These are phyloP conservation scores for Addax nasomaculatus DNA, from an alignment of 2,113 vertebrate genomes.

Conservation along the genomic window DNA sequence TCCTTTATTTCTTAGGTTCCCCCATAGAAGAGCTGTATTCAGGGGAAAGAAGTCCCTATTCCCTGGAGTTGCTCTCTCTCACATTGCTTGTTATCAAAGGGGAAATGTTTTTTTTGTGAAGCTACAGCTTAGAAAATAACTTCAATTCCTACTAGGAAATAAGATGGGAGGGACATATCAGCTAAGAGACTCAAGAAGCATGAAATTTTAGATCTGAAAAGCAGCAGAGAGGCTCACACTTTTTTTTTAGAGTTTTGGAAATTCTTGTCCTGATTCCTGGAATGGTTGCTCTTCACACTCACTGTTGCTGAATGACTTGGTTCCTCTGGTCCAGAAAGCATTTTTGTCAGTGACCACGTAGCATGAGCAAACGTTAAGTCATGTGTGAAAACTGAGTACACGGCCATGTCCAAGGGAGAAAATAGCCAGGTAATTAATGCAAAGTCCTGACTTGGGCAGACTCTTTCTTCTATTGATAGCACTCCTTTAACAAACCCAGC, in stretches of 20 bases:
- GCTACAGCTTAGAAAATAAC: conserved; percentile 32
- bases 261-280: not conserved
- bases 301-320: not conserved
- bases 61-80: conserved; percentile 45
- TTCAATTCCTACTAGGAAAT: conserved; percentile 64
- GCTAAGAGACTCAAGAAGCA: not conserved
- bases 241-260: not conserved
- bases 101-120: conserved; percentile 69
- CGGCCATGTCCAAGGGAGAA: not conserved
- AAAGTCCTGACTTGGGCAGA: not conserved
- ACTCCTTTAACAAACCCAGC: not conserved
- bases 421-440: not conserved
- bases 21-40: conserved; percentile 33
- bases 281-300: not conserved
- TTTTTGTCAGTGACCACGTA: not conserved
- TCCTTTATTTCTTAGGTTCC: not conserved
- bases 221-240: not conserved
- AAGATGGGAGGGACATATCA: not conserved
- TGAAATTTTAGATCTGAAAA: conserved; percentile 5
- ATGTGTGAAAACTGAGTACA: not conserved
- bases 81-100: conserved; percentile 54
- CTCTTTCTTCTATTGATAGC: not conserved
- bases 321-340: not conserved
- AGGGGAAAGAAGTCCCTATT: conserved; percentile 65
- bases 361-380: not conserved